A percentile compares a stretch with the other conserved stretches of the same genome.
Evolutionary conservation across 92 coral and sea anemone genomes (phyloP).

Genomic region (Paramuricea clavata): DNA sequence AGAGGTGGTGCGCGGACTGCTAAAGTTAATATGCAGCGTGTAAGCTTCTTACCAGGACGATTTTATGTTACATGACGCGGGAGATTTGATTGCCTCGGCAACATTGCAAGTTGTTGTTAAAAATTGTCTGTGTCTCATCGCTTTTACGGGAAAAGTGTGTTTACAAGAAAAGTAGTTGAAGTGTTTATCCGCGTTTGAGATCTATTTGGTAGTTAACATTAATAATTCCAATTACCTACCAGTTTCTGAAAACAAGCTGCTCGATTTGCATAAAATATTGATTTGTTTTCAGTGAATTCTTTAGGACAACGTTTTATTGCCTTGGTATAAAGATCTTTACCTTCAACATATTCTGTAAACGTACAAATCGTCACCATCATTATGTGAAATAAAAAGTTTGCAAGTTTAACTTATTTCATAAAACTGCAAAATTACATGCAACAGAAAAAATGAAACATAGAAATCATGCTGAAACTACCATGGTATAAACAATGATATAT

Average conservation of each 20-base stretch:
- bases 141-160: too few species aligned
- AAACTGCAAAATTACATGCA: not conserved
- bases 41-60: too few species aligned
- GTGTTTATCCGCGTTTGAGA: too few species aligned
- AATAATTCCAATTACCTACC: slow-evolving; percentile 59
- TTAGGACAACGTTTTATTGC: slow-evolving; percentile 86
- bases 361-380: not conserved
- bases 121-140: too few species aligned
- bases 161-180: too few species aligned
- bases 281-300: slow-evolving; percentile 78
- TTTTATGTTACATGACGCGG: too few species aligned
- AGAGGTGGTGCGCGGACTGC: too few species aligned
- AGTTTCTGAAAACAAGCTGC: slow-evolving; percentile 95
- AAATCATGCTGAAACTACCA: not conserved
- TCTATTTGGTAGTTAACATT: too few species aligned
- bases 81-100: too few species aligned
- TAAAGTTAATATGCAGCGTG: too few species aligned
- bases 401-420: not conserved
- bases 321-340: slow-evolving; percentile 85
- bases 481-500: too few species aligned
- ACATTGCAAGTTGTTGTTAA: too few species aligned
- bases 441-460: not conserved
- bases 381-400: not conserved
- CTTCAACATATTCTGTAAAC: slow-evolving; percentile 84
- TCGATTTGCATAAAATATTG: slow-evolving; percentile 90